phyloP scores from a whole-genome alignment of 2,113 vertebrate species.

The Chitala chitala region DNA sequence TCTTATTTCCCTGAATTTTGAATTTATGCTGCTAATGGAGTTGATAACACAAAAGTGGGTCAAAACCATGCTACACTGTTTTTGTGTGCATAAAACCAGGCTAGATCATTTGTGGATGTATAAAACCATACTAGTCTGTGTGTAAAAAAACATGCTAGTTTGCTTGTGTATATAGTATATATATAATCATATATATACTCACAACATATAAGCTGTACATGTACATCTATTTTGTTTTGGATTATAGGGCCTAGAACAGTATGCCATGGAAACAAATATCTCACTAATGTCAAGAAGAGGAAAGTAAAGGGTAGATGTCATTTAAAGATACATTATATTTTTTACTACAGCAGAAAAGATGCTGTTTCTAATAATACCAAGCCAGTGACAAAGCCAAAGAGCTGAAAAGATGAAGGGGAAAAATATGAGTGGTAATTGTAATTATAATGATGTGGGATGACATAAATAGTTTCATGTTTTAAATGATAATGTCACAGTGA shows the following conservation, averaged over 20 bases:
- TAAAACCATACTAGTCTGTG: too few species aligned
- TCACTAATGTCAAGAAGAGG: background rate
- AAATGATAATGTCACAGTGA: conserved; percentile 8
- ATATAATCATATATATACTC: too few species aligned
- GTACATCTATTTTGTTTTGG: background rate
- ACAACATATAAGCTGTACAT: too few species aligned
- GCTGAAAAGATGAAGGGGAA: conserved; percentile 16
- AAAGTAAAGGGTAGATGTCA: background rate
- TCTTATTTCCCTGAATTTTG: too few species aligned
- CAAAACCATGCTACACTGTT: too few species aligned
- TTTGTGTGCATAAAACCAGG: too few species aligned
- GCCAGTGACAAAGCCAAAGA: background rate
- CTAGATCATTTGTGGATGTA: too few species aligned
- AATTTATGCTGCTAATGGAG: too few species aligned
- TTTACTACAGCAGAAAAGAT: background rate
- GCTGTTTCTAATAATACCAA: background rate
- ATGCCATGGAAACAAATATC: background rate
- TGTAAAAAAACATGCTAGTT: too few species aligned
- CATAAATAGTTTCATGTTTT: conserved; percentile 7
- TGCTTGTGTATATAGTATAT: too few species aligned
- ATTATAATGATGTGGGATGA: conserved; percentile 6
- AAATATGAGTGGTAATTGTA: conserved; percentile 3
- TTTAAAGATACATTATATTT: background rate
- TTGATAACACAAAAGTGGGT: too few species aligned
- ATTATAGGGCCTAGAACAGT: background rate